Base-by-base conservation (phyloP, 2,797 vertebrate genomes). In the Poeciliopsis presidionis region DNA sequence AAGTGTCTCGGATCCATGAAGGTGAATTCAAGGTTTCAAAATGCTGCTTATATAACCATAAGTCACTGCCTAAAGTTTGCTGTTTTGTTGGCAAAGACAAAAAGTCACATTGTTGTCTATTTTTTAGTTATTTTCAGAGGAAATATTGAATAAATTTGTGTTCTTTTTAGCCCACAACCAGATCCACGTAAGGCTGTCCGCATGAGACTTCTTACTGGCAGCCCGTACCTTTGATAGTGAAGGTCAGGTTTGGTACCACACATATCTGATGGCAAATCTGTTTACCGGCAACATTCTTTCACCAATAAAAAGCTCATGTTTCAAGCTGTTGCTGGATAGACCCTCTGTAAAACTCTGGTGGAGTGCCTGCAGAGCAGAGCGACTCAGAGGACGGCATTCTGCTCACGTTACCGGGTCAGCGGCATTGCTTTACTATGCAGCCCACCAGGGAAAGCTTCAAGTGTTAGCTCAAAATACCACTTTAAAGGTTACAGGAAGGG, bases 401-500 rank as follows among this genome's bases (percentile, higher is more conserved):
- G 73, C 89, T 94, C 91, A 88, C 81, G 67, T 95, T 93, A 93
- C 93, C 82, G 77, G 92, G 90, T 93, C 92, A 91, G 72, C 13
- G 88, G 89, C 87, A 80, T 90, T 89, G 78, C 87, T 91, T 93
- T 91, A 86, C 90, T 78, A 72, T 81, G 81, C 81, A 83, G 89
- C 77, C 86, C 88, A 88, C 86, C 86, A 88, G 89, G 86, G 92
- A 87, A 70, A 78, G 86, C 83, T 89, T 92, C 85, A 90, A 89
- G 87, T 83, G 72, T 75, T 76, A 82, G 83, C 1, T 71, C 86
- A 84, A 92, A 92, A 91, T 89, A 79, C 81, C 81, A 80, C 46
- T 86, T 81, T 83, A 91, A 94, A 91, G 86, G 91, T 89, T 80
- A 87, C n/a, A 1, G 36, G 47, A 41, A 84, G 77, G 84, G 30